Evolutionary conservation across 2,888 invertebrate genomes (phyloP).

Genomic region (Drosophila mimica): DNA sequence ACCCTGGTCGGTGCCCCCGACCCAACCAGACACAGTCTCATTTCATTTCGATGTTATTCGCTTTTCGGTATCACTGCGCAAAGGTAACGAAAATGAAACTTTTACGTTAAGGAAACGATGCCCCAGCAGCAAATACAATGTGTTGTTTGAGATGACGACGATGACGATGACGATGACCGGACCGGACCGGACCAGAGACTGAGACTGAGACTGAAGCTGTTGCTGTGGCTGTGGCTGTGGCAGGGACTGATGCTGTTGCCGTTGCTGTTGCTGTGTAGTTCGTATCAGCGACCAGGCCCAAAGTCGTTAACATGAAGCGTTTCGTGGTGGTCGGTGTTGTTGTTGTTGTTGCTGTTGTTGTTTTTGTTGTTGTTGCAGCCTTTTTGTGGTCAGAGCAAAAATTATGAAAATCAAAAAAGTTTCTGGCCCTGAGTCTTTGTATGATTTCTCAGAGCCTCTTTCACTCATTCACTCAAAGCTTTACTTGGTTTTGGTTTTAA

Average conservation of each 20-base stretch:
- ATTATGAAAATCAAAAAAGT: slow-evolving; percentile 80
- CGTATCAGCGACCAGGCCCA: slow-evolving; percentile 42
- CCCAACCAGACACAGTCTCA: slow-evolving; percentile 71
- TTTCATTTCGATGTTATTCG: slow-evolving; percentile 69
- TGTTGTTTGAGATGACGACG: slow-evolving; percentile 48
- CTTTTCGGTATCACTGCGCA: slow-evolving; percentile 72
- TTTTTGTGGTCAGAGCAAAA: slow-evolving; percentile 78
- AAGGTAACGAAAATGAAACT: slow-evolving; percentile 78
- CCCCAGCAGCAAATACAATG: slow-evolving; percentile 57
- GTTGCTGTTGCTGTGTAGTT: slow-evolving; percentile 3
- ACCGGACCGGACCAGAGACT: slow-evolving; percentile 6
- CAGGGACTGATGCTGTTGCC: slow-evolving; percentile 5
- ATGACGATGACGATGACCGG: slow-evolving; percentile 24
- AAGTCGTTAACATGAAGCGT: slow-evolving; percentile 76
- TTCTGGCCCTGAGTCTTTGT: slow-evolving; percentile 76
- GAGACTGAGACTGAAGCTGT: slow-evolving; percentile 24
- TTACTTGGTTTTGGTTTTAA: slow-evolving; percentile 45
- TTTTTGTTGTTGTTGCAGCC: slow-evolving; percentile 47
- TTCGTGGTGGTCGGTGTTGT: slow-evolving; percentile 64
- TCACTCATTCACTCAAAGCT: slow-evolving; percentile 46
- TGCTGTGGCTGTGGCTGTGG: slow-evolving; percentile 23
- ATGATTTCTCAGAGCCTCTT: slow-evolving; percentile 66
- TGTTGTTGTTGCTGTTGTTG: slow-evolving; percentile 41
- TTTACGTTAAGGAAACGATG: slow-evolving; percentile 70
- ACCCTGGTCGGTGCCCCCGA: slow-evolving; percentile 13